phyloP scores from a whole-genome alignment of 2,113 vertebrate genomes.

The Electrona antarctica region DNA sequence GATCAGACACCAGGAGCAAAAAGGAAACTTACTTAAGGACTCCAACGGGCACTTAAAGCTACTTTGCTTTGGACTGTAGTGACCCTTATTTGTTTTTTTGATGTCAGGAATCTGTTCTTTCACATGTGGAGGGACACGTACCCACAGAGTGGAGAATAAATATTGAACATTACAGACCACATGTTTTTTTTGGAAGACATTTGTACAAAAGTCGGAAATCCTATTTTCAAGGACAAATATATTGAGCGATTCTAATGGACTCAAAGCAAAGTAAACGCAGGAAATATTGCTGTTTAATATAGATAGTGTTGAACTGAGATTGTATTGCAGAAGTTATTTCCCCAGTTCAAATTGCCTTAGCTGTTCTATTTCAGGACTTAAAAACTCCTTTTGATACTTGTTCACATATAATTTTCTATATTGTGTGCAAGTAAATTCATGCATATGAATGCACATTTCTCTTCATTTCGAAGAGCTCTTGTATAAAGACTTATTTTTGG shows the following conservation, averaged over 20 bases:
- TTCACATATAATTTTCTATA: conserved; percentile 84
- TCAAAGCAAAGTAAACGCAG: conserved; percentile 51
- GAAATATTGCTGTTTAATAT: conserved; percentile 49
- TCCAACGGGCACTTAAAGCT: conserved; percentile 56
- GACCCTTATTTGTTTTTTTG: conserved; percentile 54
- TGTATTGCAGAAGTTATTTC: conserved; percentile 63
- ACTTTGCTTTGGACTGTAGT: conserved; percentile 67
- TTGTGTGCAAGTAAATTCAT: conserved; percentile 74
- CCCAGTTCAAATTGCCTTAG: conserved; percentile 77
- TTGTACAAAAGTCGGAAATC: conserved; percentile 62
- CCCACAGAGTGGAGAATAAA: conserved; percentile 53
- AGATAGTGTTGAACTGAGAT: conserved; percentile 58
- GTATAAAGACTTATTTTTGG: conserved; percentile 59
- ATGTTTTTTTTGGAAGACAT: conserved; percentile 49
- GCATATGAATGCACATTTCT: conserved; percentile 79
- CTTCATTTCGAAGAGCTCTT: conserved; percentile 82
- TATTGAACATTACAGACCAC: conserved; percentile 50
- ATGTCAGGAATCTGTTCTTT: conserved; percentile 48
- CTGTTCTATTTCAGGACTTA: conserved; percentile 79
- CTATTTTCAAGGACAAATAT: conserved; percentile 58
- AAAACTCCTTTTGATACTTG: conserved; percentile 69
- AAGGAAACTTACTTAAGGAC: conserved; percentile 47
- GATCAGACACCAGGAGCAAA: conserved; percentile 35
- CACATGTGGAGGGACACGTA: conserved; percentile 37
- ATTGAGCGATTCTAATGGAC: conserved; percentile 61